Conservation (phyloP, 2,113 vertebrate genomes). For the Patagioenas fasciata region DNA sequence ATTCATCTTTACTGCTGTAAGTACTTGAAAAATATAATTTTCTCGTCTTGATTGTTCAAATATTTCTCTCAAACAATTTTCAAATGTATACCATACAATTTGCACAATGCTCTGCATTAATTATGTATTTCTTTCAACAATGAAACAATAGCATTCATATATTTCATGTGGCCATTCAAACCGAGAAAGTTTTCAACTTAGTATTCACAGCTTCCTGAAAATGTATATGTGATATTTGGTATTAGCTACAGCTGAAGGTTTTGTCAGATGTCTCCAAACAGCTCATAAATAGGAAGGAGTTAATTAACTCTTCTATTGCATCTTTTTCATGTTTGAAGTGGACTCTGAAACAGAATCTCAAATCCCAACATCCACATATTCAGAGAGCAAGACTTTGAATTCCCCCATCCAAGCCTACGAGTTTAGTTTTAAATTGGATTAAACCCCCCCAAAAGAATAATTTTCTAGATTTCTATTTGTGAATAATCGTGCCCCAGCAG, state of each 20-base stretch:
- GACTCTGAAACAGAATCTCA: background rate
- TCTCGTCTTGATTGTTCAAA: background rate
- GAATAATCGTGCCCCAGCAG: background rate
- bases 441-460: background rate
- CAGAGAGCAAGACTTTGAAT: background rate
- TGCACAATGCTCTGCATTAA: background rate
- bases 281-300: background rate
- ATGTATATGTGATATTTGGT: background rate
- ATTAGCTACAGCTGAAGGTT: background rate
- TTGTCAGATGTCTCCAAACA: background rate
- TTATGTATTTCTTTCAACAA: background rate
- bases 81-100: background rate
- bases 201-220: background rate
- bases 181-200: background rate
- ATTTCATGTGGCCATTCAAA: background rate
- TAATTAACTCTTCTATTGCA: background rate
- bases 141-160: background rate
- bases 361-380: background rate
- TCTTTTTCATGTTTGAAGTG: background rate
- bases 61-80: background rate
- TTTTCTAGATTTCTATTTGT: background rate
- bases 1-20: background rate
- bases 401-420: background rate
- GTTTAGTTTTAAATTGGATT: background rate
- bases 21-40: background rate